Conservation (phyloP, 2,888 invertebrate genomes). For the Amphipyra tragopoginis region DNA sequence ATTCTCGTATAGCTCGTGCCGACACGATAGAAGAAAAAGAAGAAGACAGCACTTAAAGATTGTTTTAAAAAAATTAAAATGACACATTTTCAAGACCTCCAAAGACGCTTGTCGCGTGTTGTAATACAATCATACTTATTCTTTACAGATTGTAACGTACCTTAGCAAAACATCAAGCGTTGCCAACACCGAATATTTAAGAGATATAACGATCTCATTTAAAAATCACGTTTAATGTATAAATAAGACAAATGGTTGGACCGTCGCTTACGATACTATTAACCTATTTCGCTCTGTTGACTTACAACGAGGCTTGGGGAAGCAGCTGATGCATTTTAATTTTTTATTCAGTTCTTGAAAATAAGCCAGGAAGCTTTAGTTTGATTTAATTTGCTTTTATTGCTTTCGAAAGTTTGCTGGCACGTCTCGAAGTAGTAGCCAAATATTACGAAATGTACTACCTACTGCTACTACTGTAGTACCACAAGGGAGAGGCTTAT, state of each 20-base stretch:
- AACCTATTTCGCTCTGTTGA: conserved; percentile 37
- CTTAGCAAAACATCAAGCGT: conserved; percentile 25
- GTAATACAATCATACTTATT: conserved; percentile 22
- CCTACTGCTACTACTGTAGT: too few relatives aligned
- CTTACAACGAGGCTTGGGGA: conserved; percentile 9
- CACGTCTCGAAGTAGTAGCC: neutral
- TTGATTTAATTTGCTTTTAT: neutral
- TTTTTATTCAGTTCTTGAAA: conserved; percentile 10
- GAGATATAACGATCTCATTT: conserved; percentile 27
- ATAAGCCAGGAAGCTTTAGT: neutral
- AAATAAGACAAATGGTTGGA: conserved; percentile 41
- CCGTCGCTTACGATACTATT: conserved; percentile 35
- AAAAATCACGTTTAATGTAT: conserved; percentile 40
- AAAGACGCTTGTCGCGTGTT: conserved; percentile 2
- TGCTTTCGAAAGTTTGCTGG: neutral
- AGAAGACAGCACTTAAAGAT: too few relatives aligned
- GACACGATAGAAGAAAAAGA: too few relatives aligned
- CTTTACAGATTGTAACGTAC: conserved; percentile 16
- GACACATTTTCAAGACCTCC: neutral
- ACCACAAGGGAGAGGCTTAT: neutral
- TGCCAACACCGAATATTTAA: conserved; percentile 39
- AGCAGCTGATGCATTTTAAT: conserved; percentile 15
- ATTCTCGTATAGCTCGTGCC: too few relatives aligned
- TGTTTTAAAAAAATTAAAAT: too few relatives aligned
- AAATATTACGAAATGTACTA: too few relatives aligned